Base-by-base conservation (phyloP, 1,140 invertebrate species). In the Apocrypta bakeri region DNA sequence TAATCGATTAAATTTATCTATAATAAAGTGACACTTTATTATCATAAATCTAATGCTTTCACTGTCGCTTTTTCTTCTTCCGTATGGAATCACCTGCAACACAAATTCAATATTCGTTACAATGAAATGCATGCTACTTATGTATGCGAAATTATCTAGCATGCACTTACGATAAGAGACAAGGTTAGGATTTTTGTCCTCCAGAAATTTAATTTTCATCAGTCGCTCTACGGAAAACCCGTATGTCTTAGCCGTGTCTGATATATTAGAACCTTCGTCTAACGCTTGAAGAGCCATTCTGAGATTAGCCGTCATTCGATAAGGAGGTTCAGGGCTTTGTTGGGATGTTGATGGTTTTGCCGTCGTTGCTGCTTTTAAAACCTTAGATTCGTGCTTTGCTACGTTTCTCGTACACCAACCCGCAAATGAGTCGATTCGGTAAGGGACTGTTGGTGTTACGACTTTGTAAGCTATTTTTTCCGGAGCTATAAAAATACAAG, bases 391-490 rank as follows among this genome's bases (percentile, higher is more conserved):
- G 21, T 31, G 11, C 25, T 21, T 75, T 2, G 74, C 31, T 0
- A 79, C 42, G n/a, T 79, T 79, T 17, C 78, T 68, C 27, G 48
- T 61, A 21, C 78, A 79, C 71, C 79, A 81, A 7, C 69, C 48
- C n/a, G 63, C 79, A 6, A 81, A 81, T 1, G 56, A 37, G 40
- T 75, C 71, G 9, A 75, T 37, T 1, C 27, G 29, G 9, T 64
- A 25, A 0, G 11, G 71, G n/a, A 1, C 11, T 1, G 17, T 31
- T 0, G 72, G 72, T 0, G 37, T 75, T 0, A 81, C 33, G 2
- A 81, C 56, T 66, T 81, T 81, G 27, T 75, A 81, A 33, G 56
- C 61, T 9, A 75, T 81, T 37, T 81, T 73, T 27, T 75, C 71
- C 0, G 72, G 79, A 2, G 79, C 79, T 81, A 37, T 12, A n/a